Percentiles rank a stretch among this genome's conserved stretches.
Evolutionary conservation across 1,140 invertebrate genomes (phyloP).

Genomic region (Drosophila ambigua): DNA sequence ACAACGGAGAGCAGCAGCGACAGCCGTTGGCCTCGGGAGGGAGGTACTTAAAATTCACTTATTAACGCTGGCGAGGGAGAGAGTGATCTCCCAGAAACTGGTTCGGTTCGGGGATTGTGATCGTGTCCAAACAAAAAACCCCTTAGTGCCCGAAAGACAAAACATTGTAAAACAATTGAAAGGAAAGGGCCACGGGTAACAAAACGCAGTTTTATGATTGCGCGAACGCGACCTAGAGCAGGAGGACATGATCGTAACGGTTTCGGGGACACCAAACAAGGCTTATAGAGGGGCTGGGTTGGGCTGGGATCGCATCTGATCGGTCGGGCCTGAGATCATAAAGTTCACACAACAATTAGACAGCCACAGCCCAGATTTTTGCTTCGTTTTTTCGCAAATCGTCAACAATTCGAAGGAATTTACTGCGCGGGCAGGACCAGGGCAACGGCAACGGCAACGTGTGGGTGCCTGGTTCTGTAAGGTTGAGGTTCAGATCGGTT

Average conservation of each 20-base stretch:
- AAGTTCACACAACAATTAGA: conserved; percentile 74
- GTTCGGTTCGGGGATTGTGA: conserved; percentile 19
- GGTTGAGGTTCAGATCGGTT: conserved; percentile 12
- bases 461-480: conserved; percentile 29
- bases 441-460: conserved; percentile 18
- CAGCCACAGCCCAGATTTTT: conserved; percentile 66
- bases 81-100: conserved; percentile 34
- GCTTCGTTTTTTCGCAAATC: conserved; percentile 58
- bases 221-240: conserved; percentile 46
- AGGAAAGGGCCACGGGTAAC: conserved; percentile 37
- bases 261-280: conserved; percentile 66
- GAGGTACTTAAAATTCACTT: conserved; percentile 66
- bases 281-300: conserved; percentile 22
- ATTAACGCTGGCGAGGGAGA: conserved; percentile 48
- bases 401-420: conserved; percentile 67
- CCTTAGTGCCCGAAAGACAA: conserved; percentile 71
- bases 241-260: conserved; percentile 16
- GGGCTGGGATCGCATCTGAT: conserved; percentile 34
- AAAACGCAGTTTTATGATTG: conserved; percentile 61
- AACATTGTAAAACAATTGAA: conserved; percentile 74
- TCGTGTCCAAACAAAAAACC: conserved; percentile 74
- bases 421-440: conserved; percentile 28
- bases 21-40: conserved; percentile 46
- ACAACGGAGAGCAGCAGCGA: background rate
- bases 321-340: conserved; percentile 39